Percentiles rank a stretch among this genome's conserved stretches.
phyloP scores from a whole-genome alignment of 2,797 vertebrate genomes.

The Epinephelus malabaricus region DNA sequence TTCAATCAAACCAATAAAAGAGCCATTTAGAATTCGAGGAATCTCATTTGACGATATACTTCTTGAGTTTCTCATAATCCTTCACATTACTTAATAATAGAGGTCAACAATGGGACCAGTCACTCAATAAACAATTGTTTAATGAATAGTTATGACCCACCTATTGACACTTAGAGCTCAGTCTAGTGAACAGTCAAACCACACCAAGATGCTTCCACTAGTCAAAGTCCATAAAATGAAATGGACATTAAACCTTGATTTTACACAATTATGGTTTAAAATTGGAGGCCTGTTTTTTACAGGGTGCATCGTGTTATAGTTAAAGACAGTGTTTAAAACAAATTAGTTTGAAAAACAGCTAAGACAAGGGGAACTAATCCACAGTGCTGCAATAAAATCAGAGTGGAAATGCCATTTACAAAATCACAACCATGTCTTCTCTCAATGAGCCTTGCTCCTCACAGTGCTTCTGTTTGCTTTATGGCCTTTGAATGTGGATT shows the following conservation, averaged over 20 bases:
- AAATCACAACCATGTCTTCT: constrained; percentile 14
- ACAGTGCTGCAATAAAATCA: constrained; percentile 16
- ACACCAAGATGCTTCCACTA: constrained; percentile 15
- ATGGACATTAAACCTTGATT: constrained; percentile 24
- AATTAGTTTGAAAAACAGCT: constrained; percentile 15
- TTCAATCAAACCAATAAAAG: neutral
- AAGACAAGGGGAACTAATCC: constrained; percentile 1
- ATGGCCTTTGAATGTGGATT: constrained; percentile 12
- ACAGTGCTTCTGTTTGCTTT: constrained; percentile 1
- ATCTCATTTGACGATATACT: neutral
- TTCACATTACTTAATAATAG: neutral
- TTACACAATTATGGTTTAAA: constrained; percentile 3
- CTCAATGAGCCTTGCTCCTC: neutral
- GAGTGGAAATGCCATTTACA: constrained; percentile 32
- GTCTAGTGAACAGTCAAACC: constrained; percentile 8
- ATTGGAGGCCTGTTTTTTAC: constrained; percentile 13
- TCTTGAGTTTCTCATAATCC: neutral
- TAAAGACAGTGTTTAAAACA: constrained; percentile 25
- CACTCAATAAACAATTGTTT: neutral
- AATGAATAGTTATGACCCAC: neutral
- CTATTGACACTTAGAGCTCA: neutral
- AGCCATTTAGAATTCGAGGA: neutral
- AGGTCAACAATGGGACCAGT: neutral
- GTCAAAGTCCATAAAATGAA: constrained; percentile 29
- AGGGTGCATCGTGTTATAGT: constrained; percentile 12